Percentiles rank a stretch among this genome's conserved stretches.
Conservation (phyloP, 2,888 invertebrate genomes). For the Pyrgus malvae region DNA sequence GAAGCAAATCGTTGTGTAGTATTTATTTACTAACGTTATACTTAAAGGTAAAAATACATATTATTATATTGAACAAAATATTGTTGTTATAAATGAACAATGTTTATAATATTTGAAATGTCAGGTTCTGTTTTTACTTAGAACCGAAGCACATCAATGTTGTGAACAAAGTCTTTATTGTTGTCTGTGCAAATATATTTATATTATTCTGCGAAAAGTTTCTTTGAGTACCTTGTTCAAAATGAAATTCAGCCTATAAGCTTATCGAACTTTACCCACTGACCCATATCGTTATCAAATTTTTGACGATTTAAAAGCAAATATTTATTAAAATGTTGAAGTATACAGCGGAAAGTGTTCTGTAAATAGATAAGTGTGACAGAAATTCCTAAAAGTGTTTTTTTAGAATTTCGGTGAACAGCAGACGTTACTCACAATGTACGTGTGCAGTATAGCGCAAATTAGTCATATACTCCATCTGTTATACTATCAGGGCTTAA, state of each 20-base stretch:
- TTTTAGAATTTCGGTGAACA: conserved; percentile 17
- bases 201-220: conserved; percentile 57
- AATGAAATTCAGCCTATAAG: neutral
- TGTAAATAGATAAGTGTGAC: neutral
- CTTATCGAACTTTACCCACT: conserved; percentile 26
- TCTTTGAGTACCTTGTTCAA: conserved; percentile 53
- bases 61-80: neutral
- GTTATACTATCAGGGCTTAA: conserved; percentile 30
- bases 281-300: conserved; percentile 35
- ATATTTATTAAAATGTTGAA: neutral
- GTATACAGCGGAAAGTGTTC: neutral
- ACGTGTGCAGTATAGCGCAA: conserved; percentile 15
- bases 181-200: conserved; percentile 48
- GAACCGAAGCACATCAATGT: conserved; percentile 24
- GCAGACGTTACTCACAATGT: conserved; percentile 11
- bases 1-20: no score
- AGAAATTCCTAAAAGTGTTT: conserved; percentile 9
- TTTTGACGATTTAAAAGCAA: neutral
- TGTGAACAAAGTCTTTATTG: conserved; percentile 49
- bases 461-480: conserved; percentile 32
- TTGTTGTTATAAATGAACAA: no score
- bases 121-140: neutral
- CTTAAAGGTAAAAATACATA: no score
- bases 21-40: no score
- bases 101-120: neutral